phyloP scores from a whole-genome alignment of 2,113 vertebrate species.

The Elephas maximus region DNA sequence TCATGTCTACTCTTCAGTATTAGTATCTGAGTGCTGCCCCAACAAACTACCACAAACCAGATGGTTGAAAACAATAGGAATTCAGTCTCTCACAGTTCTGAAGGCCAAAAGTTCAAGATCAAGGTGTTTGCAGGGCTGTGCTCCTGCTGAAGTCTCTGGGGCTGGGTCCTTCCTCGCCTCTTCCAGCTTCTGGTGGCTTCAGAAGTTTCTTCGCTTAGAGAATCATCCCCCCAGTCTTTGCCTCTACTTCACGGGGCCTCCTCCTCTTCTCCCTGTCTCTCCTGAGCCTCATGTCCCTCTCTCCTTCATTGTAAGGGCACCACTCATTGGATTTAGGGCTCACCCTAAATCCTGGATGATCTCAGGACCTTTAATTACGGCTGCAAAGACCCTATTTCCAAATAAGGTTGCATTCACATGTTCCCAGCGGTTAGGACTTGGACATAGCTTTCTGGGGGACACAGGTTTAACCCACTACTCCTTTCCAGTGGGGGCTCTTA shows the following conservation, averaged over 20 bases:
- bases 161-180: neutral
- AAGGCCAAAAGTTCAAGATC: too few species aligned
- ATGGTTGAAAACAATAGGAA: neutral
- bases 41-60: neutral
- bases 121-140: too few species aligned
- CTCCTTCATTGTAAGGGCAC: neutral
- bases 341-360: neutral
- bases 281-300: neutral
- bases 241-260: neutral
- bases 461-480: neutral
- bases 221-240: too few species aligned
- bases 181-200: neutral
- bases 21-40: neutral
- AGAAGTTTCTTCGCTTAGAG: neutral
- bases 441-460: neutral
- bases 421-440: neutral
- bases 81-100: too few species aligned
- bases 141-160: neutral
- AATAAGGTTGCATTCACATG: neutral
- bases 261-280: neutral
- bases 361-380: neutral
- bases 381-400: neutral
- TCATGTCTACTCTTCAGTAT: accelerated
- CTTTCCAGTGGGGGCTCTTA: neutral
- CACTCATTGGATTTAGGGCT: neutral